These are phyloP conservation scores for Scaptomyza parva DNA, from an alignment of 2,888 invertebrate species.

Conservation along the genomic window DNA sequence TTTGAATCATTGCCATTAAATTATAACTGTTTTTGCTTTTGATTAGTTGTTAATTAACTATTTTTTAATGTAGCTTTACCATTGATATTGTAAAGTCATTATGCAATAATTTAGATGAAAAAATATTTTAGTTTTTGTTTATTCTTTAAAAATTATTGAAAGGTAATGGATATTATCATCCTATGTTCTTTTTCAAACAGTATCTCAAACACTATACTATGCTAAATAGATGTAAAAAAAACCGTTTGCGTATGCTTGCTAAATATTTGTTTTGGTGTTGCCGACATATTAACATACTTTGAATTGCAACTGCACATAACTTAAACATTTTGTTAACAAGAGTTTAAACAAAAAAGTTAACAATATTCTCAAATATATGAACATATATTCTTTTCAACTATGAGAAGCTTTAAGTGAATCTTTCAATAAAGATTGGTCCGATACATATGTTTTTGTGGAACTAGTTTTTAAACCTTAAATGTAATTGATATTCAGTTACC, in stretches of 20 bases:
- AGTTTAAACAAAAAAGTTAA: neutral
- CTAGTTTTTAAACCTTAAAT: neutral
- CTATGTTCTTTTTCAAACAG: neutral
- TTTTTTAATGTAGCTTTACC: conserved; percentile 2
- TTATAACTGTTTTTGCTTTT: conserved; percentile 6
- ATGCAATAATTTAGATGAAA: too few relatives aligned
- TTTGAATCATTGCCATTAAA: neutral
- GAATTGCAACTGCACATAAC: neutral
- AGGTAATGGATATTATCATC: too few relatives aligned
- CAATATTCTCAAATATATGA: too few relatives aligned
- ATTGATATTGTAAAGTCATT: conserved; percentile 7
- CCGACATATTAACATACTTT: neutral
- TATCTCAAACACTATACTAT: too few relatives aligned
- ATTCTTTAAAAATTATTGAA: too few relatives aligned
- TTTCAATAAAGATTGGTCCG: too few relatives aligned
- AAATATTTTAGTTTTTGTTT: too few relatives aligned
- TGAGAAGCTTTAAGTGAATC: too few relatives aligned
- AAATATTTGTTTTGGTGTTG: conserved; percentile 10
- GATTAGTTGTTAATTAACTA: conserved; percentile 19
- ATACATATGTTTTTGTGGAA: neutral
- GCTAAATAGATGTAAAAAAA: neutral
- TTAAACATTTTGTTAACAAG: neutral
- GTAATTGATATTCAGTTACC: too few relatives aligned
- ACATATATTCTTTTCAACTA: too few relatives aligned
- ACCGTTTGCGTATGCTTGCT: neutral